Base-by-base conservation (phyloP, 2,888 invertebrate species). In the Microplitis deprimator region DNA sequence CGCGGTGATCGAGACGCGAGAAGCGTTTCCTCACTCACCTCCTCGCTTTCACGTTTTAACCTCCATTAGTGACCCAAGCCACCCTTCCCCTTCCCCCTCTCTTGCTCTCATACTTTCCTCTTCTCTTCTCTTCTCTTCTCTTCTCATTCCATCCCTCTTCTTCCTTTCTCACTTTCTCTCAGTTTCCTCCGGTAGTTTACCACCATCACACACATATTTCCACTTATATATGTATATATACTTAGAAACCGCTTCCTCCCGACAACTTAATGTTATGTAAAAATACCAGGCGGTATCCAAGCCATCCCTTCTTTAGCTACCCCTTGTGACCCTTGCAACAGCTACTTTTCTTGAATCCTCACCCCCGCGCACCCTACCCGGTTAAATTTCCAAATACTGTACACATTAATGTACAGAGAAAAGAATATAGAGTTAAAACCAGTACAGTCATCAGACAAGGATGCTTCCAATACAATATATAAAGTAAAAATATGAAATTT, bases 251-350 rank as follows among this genome's bases (percentile, higher is more conserved):
- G 29, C 68, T 65, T 65, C 29, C 65, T 65, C 65, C 82, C 73
- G 78, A 83, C 81, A 82, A 84, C 83, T 85, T 86, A 85, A 86
- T 86, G 87, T 85, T 87, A 88, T 87, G 87, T 87, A 88, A 88
- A 88, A 88, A 87, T 86, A 84, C 82, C 82, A 77, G 79, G 77
- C 75, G 61, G 79, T 70, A 67, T 59, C 65, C 61, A 38, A 74
- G 50, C 50, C 50, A 50, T 50, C 8, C 50, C 50, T 50, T 50
- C 50, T 50, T 50, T 13, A 5, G 50, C 50, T 50, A 13, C n/a
- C 16, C 69, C 20, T 64, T 38, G 29, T 68, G 50, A 72, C 79
- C 80, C 80, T 59, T 40, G 71, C 65, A 50, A 50, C 50, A 79
- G 76, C 76, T 79, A 78, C 75, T 74, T 73, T 78, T 68, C 79